Evolutionary conservation across 1,140 invertebrate species (phyloP), one percentile per base, ranked within the genome.

Genomic region (Cheumatopsyche charites): DNA sequence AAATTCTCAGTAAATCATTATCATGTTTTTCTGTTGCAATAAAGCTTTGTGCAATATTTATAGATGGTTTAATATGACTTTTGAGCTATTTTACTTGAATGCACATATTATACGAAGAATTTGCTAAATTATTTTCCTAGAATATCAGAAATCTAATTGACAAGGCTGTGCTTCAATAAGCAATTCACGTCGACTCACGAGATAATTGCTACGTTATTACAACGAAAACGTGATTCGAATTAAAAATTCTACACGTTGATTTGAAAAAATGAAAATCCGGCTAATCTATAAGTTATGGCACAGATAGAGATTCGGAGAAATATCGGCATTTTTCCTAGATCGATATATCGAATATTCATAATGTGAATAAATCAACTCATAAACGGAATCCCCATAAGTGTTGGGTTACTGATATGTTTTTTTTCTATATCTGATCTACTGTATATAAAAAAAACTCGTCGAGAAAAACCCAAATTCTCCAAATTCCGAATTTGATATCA

Each of bases 381-480:
- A 36, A 36, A 36, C 19, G 47, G 47, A 52, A 52, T 52, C n/a
- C 47, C 47, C 47, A 13, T 36, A 52, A 52, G 47, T 52, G 19
- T 52, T 52, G 47, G 47, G 47, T 52, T 52, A 52, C 47, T 52
- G 15, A 47, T 47, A 47, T 47, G 43, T 45, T 52, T 52, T 52
- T 9, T 52, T 47, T 47, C 4, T 47, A 47, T 3, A 52, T 52
- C 6, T 17, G 47, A 17, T 17, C 19, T 52, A 52, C 19, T 36
- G 29, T 52, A 17, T n/a, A n/a, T n/a, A n/a, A n/a, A n/a, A 17
- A 52, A 52, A 52, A 52, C 47, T 52, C 47, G 47, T 17, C 47
- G 47, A 52, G 55, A 58, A 58, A 58, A 58, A 58, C 55, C 55
- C 55, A 58, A 58, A 58, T 58, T 58, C 21, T 13, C 21, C 55